Percentiles rank a stretch among this genome's conserved stretches.
phyloP scores from a whole-genome alignment of 2,797 vertebrate genomes.

The Urosaurus nigricauda region DNA sequence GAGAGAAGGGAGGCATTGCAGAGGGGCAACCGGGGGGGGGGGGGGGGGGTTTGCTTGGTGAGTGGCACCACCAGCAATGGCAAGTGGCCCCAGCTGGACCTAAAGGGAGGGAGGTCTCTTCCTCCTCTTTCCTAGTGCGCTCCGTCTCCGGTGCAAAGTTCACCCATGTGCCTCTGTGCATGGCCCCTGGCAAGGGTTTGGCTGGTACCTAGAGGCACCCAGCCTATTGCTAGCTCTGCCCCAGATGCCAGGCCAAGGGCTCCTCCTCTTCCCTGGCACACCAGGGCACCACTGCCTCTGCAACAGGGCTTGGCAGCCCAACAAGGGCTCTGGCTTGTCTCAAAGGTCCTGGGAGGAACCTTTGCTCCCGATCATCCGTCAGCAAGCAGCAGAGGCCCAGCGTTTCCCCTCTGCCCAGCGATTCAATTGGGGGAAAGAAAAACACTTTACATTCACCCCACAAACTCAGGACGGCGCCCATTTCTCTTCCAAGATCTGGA shows the following conservation, averaged over 20 bases:
- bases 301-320: accelerated
- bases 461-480: too few species aligned
- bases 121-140: not conserved
- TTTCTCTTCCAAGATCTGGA: not conserved
- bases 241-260: accelerated
- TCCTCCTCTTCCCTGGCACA: not conserved
- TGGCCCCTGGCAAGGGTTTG: too few species aligned
- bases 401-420: not conserved
- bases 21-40: not conserved
- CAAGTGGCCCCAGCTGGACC: too few species aligned
- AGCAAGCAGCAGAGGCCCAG: not conserved
- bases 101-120: not conserved
- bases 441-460: not conserved
- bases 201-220: not conserved
- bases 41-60: too few species aligned
- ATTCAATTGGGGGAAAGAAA: conserved; percentile 8
- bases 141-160: not conserved
- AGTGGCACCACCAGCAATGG: not conserved
- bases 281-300: not conserved
- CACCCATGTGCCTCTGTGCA: not conserved
- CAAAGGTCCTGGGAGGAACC: not conserved
- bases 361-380: not conserved
- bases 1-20: accelerated
- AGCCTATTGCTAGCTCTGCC: not conserved
- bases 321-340: not conserved